Conservation (phyloP, 2,888 invertebrate genomes). For the Trissolcus japonicus region DNA sequence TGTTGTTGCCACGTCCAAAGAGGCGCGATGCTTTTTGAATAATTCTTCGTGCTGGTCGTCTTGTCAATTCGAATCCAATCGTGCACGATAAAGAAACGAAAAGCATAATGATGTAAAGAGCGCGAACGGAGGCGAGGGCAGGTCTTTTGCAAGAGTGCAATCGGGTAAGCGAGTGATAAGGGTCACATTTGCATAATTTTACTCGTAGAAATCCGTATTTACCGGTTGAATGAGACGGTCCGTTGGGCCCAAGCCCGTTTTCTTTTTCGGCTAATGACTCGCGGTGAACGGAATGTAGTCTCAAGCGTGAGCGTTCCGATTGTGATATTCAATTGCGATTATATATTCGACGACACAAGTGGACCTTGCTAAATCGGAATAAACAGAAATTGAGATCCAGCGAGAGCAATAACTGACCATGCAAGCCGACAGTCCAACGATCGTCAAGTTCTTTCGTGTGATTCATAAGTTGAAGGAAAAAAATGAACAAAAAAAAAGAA, state of each 20-base stretch:
- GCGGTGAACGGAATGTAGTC: slow-evolving; percentile 19
- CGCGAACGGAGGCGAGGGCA: slow-evolving; percentile 4
- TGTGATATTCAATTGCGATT: slow-evolving; percentile 33
- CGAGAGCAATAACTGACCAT: neutral
- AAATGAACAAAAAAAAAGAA: slow-evolving; percentile 35
- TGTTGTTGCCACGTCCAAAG: slow-evolving; percentile 13
- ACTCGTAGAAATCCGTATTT: slow-evolving; percentile 53
- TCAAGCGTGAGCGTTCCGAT: slow-evolving; percentile 26
- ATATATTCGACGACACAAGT: slow-evolving; percentile 14
- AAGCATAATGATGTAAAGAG: slow-evolving; percentile 33
- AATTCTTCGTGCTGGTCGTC: slow-evolving; percentile 49
- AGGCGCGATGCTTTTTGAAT: slow-evolving; percentile 31
- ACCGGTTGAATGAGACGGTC: slow-evolving; percentile 44
- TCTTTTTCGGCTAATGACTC: slow-evolving; percentile 8
- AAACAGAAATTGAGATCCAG: neutral
- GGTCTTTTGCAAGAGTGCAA: slow-evolving; percentile 41
- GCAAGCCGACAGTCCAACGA: slow-evolving; percentile 15
- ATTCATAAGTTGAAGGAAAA: slow-evolving; percentile 36
- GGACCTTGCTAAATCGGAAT: slow-evolving; percentile 4
- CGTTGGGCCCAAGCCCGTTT: slow-evolving; percentile 19
- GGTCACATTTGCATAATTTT: slow-evolving; percentile 54
- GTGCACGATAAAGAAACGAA: slow-evolving; percentile 30
- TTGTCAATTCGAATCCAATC: slow-evolving; percentile 50
- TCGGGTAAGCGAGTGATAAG: slow-evolving; percentile 49
- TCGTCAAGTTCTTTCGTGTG: slow-evolving; percentile 48